A percentile compares a stretch with the other conserved stretches of the same genome.
phyloP scores from a whole-genome alignment of 2,113 vertebrate genomes.

The Petrocephalus microphthalmus region DNA sequence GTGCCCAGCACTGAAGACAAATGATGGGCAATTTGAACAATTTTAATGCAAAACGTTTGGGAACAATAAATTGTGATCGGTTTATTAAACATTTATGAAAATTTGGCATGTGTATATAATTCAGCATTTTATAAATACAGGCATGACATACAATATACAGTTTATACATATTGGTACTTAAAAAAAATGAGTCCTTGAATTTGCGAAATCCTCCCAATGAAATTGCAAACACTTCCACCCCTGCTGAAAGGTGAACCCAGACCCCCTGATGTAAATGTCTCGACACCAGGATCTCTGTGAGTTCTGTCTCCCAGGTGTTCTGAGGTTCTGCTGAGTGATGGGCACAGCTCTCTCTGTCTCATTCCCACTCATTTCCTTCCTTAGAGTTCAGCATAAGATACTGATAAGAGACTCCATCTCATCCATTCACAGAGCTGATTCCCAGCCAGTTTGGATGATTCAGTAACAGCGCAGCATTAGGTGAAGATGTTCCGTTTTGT shows the following conservation, averaged over 20 bases:
- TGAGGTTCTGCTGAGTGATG: not conserved
- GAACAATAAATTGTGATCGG: conserved; percentile 4
- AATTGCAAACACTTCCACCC: not conserved
- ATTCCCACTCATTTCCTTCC: not conserved
- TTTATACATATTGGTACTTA: conserved; percentile 9
- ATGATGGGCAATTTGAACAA: not conserved
- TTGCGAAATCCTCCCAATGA: not conserved
- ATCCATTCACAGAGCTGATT: not conserved
- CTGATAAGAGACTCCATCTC: not conserved
- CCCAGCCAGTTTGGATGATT: not conserved
- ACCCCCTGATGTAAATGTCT: not conserved
- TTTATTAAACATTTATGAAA: conserved; percentile 2
- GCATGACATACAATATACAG: conserved; percentile 14
- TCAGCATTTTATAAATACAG: conserved; percentile 16
- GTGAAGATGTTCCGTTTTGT: not conserved
- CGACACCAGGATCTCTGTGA: not conserved
- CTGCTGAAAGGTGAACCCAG: not conserved
- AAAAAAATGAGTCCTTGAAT: conserved; percentile 2
- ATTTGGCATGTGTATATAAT: not conserved
- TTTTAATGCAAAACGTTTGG: not conserved
- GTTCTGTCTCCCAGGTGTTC: not conserved
- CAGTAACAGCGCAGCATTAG: not conserved
- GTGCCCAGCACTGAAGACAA: not conserved
- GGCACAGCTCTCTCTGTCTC: not conserved
- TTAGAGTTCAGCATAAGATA: not conserved